Evolutionary conservation across 2,113 vertebrate genomes (phyloP), one percentile per base, ranked within the genome.

Genomic region (Dicrurus megarhynchus): DNA sequence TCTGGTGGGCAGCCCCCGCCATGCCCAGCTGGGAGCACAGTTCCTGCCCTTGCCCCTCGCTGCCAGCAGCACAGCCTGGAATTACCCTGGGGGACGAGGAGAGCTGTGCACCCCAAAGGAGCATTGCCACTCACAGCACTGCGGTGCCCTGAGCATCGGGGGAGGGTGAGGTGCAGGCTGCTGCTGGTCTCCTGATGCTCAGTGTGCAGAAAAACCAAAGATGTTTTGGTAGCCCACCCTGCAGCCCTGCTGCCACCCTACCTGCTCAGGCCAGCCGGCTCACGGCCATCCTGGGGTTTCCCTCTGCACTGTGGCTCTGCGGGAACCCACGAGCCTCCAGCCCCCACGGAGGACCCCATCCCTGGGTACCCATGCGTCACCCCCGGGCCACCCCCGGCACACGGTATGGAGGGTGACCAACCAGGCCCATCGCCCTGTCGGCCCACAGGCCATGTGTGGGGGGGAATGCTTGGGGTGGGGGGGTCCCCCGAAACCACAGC

Each of bases 351-450:
- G 30, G 8, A 18, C 13, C 16, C 33, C 30, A 2, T 6, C 24
- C 13, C 23, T 6, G 53, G 46, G 22, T 16, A 9, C 9, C 57
- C 49, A 32, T 8, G 0, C 14, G 24, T 55, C 61, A 9, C 9
- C 63, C 39, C n/a, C 12, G 0, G 16, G 24, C 44, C 67, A 37
- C 33, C 57, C 39, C 5, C 6, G 0, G 30, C 39, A 14, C 42
- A n/a, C 0, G 2, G 14, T 3, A 7, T 2, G 39, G 15, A 37
- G 26, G 24, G 14, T 7, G 49, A 21, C 35, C 22, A 3, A 2
- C 9, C 33, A 4, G 30, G 39, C 27, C 44, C 59, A 22, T 5
- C 6, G 37, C 41, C 28, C 57, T 9, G 10, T 4, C 10, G 35
- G 68, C 42, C 37, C 78, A 7, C 16, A 19, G 41, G 18, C 27